phyloP scores from a whole-genome alignment of 1,140 invertebrate species.

The Calycopis cecrops region DNA sequence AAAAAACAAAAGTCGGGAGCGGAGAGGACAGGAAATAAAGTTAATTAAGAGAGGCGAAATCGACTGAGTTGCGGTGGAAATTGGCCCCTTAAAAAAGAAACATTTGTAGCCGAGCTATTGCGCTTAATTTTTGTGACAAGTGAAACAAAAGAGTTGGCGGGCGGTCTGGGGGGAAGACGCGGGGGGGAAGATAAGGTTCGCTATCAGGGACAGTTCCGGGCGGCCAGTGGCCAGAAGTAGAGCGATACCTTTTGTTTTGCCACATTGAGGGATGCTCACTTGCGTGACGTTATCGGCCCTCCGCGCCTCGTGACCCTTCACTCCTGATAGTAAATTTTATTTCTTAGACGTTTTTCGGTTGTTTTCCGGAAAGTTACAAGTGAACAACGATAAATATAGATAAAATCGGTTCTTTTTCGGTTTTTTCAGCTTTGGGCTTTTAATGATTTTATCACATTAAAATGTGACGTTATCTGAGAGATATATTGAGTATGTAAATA shows the following conservation, averaged over 20 bases:
- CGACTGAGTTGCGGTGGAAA: slow-evolving; percentile 73
- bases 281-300: slow-evolving; percentile 66
- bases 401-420: slow-evolving; percentile 24
- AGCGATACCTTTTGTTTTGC: slow-evolving; percentile 68
- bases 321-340: slow-evolving; percentile 65
- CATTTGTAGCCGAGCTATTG: slow-evolving; percentile 72
- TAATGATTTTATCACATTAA: slow-evolving; percentile 2
- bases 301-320: slow-evolving; percentile 59
- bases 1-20: slow-evolving; percentile 68
- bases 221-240: slow-evolving; percentile 58
- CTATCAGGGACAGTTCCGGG: slow-evolving; percentile 62
- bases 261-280: slow-evolving; percentile 66
- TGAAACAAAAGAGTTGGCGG: slow-evolving; percentile 72
- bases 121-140: slow-evolving; percentile 74
- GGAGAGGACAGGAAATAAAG: slow-evolving; percentile 73
- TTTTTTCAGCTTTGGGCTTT: slow-evolving; percentile 16
- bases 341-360: slow-evolving; percentile 57
- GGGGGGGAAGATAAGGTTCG: slow-evolving; percentile 59
- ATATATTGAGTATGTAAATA: too few relatives aligned
- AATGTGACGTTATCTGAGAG: neutral
- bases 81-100: slow-evolving; percentile 73
- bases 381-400: slow-evolving; percentile 29
- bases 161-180: slow-evolving; percentile 35
- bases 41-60: slow-evolving; percentile 74
- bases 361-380: slow-evolving; percentile 29